These are phyloP conservation scores for Thecophora atra DNA, from an alignment of 2,888 invertebrate species.

Conservation along the genomic window DNA sequence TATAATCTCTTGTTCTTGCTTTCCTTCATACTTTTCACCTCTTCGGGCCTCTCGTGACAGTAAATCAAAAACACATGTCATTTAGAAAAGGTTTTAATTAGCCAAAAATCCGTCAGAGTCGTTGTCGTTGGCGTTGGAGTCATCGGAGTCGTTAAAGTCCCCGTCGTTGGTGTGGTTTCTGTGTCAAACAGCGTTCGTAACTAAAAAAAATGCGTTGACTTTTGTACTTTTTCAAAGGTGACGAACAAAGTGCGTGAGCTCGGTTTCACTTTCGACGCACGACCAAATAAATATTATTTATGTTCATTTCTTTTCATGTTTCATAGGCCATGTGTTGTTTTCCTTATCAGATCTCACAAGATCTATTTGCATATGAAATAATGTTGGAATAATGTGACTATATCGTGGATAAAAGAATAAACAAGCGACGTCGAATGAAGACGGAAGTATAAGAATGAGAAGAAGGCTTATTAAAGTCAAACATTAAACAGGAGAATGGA, in stretches of 20 bases:
- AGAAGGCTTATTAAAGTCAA: no score
- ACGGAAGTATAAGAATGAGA: no score
- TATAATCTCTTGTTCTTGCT: neutral
- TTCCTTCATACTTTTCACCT: neutral
- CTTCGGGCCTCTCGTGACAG: conserved; percentile 19
- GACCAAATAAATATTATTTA: conserved; percentile 19
- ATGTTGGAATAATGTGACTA: no score
- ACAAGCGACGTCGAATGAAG: no score
- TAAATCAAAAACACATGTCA: conserved; percentile 19
- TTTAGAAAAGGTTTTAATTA: conserved; percentile 18
- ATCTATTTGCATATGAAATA: no score
- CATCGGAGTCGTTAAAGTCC: no score
- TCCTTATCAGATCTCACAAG: conserved; percentile 26
- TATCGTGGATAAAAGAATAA: no score
- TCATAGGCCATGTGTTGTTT: conserved; percentile 21
- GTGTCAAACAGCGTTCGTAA: neutral
- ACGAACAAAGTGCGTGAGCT: neutral
- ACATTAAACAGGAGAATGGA: no score
- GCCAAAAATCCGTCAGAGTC: conserved; percentile 13
- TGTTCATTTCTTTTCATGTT: conserved; percentile 41
- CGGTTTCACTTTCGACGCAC: neutral
- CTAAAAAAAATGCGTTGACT: neutral
- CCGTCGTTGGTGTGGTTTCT: neutral
- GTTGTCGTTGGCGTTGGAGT: neutral
- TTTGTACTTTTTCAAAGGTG: neutral